Conservation (phyloP, 2,888 invertebrate genomes). For the Scrobipalpa costella region DNA sequence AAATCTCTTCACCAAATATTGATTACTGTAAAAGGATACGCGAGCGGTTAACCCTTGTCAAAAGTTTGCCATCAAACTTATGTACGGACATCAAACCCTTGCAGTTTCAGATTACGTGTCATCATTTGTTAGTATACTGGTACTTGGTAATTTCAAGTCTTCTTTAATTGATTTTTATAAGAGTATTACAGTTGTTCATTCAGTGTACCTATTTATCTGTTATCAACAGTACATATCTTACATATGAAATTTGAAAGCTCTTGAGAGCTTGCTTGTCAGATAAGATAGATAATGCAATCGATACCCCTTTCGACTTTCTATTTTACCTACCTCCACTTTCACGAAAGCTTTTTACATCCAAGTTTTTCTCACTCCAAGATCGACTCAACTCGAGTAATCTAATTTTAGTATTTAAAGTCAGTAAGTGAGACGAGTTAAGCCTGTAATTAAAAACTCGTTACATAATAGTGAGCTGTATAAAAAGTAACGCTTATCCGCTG, state of each 20-base stretch:
- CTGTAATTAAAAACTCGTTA: conserved; percentile 20
- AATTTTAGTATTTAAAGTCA: conserved; percentile 12
- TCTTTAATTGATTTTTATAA: background rate
- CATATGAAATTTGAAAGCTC: conserved; percentile 3
- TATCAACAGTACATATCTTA: background rate
- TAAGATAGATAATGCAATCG: conserved; percentile 14
- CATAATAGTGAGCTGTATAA: conserved; percentile 16
- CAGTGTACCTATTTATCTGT: background rate
- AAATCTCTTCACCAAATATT: conserved; percentile 17
- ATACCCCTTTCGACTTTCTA: conserved; percentile 21
- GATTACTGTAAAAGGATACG: conserved; percentile 11
- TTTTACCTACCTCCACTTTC: conserved; percentile 15
- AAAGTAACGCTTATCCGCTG: conserved; percentile 4
- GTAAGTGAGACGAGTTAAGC: conserved; percentile 11
- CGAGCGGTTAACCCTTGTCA: conserved; percentile 7
- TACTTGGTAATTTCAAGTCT: background rate
- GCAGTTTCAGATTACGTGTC: conserved; percentile 1
- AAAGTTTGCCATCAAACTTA: background rate
- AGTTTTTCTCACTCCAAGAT: background rate
- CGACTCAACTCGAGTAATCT: conserved; percentile 3
- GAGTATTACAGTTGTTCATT: background rate
- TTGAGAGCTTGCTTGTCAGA: background rate
- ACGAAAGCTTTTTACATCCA: conserved; percentile 18
- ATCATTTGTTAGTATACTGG: conserved; percentile 3
- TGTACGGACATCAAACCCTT: conserved; percentile 1